Conservation (phyloP, 2,113 vertebrate genomes). For the Stegostoma tigrinum region DNA sequence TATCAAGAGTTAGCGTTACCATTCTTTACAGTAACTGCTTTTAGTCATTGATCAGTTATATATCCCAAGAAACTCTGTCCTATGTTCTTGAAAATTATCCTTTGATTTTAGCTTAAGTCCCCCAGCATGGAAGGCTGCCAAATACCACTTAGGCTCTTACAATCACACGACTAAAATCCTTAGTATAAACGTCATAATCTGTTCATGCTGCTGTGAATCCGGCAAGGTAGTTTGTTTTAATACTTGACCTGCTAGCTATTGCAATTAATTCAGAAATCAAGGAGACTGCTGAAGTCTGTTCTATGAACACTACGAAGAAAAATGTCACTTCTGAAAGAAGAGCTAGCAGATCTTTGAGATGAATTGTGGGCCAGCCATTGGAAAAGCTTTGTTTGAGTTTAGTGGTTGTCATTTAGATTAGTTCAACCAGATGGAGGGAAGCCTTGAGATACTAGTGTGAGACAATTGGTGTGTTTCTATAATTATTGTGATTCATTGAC, state of each 20-base stretch:
- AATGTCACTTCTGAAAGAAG: neutral
- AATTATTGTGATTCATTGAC: neutral
- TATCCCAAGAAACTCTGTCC: neutral
- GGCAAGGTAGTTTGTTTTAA: neutral
- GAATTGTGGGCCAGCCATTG: neutral
- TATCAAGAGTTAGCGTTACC: neutral
- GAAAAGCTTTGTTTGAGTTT: neutral
- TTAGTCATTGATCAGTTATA: neutral
- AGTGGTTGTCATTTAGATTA: neutral
- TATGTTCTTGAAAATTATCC: neutral
- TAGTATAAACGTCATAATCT: neutral
- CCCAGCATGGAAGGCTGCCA: neutral
- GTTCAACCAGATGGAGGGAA: neutral
- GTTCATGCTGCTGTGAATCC: neutral
- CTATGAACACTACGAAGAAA: neutral
- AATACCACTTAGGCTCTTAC: neutral
- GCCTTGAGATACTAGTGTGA: neutral
- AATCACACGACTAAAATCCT: neutral
- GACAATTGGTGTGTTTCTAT: neutral
- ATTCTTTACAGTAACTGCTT: neutral
- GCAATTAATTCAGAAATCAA: neutral
- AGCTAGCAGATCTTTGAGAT: slow-evolving; percentile 10
- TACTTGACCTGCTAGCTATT: neutral
- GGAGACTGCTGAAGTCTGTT: neutral
- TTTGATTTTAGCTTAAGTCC: neutral